Evolutionary conservation across 2,797 vertebrate genomes (phyloP).

Genomic region (Calcarius lapponicus): DNA sequence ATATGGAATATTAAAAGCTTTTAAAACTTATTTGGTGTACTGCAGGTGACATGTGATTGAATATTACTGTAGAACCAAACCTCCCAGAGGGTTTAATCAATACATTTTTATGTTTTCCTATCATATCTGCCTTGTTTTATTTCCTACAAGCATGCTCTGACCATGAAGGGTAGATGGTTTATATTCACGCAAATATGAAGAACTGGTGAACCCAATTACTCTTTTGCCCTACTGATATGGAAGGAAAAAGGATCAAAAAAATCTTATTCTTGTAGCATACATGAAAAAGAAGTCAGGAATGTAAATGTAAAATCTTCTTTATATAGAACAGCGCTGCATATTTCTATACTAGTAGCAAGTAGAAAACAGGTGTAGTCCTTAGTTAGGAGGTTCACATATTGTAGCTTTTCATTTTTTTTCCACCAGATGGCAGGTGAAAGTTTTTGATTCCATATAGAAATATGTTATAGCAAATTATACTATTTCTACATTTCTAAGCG

Average conservation of each 20-base stretch:
- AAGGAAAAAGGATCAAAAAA: neutral
- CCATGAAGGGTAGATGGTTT: neutral
- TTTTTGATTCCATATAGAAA: neutral
- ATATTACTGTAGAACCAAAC: neutral
- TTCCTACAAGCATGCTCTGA: neutral
- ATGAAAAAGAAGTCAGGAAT: neutral
- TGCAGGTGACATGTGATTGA: neutral
- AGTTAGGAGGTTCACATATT: neutral
- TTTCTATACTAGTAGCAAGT: neutral
- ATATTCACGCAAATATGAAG: neutral
- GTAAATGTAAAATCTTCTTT: neutral
- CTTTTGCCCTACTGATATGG: neutral
- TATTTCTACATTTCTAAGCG: neutral
- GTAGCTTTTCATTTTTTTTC: constrained; percentile 4
- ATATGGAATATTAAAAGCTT: constrained; percentile 1
- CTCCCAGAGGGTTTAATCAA: neutral
- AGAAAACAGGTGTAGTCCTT: neutral
- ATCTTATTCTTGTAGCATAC: neutral
- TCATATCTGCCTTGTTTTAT: constrained; percentile 1
- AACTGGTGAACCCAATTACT: neutral
- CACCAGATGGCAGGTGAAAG: constrained; percentile 55
- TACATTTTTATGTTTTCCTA: constrained; percentile 18
- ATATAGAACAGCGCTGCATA: neutral
- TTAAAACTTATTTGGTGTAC: neutral
- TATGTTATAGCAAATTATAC: neutral